A percentile compares a stretch with the other conserved stretches of the same genome.
Evolutionary conservation across 2,888 invertebrate species (phyloP).

Genomic region (Acleris literana): DNA sequence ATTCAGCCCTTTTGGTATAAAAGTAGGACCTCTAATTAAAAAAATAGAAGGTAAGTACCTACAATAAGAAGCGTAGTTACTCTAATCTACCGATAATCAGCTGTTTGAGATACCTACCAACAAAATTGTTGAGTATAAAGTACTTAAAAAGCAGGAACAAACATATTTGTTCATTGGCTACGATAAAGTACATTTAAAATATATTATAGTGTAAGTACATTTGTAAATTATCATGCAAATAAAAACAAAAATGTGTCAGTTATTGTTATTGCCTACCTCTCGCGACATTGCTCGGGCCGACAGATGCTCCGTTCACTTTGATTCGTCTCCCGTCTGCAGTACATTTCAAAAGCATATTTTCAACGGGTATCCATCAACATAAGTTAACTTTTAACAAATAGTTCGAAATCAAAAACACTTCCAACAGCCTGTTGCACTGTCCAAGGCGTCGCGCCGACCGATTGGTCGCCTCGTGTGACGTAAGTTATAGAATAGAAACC

Average conservation of each 20-base stretch:
- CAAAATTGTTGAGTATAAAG: too few relatives aligned
- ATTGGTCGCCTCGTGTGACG: constrained; percentile 74
- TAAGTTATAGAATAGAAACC: constrained; percentile 72
- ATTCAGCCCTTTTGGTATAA: constrained; percentile 11
- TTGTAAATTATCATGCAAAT: constrained; percentile 10
- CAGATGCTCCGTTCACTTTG: constrained; percentile 75
- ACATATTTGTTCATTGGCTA: too few relatives aligned
- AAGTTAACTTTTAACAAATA: constrained; percentile 51
- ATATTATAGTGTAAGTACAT: background rate
- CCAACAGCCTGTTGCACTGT: constrained; percentile 49
- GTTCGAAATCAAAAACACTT: constrained; percentile 59
- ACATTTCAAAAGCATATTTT: constrained; percentile 80
- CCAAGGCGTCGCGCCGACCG: constrained; percentile 64
- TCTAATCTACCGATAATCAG: background rate
- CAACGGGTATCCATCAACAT: constrained; percentile 63
- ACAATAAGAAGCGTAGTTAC: too few relatives aligned
- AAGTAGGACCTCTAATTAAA: constrained; percentile 1
- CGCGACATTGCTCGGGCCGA: constrained; percentile 72
- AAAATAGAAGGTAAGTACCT: background rate
- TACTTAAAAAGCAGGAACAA: too few relatives aligned
- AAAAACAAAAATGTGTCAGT: background rate
- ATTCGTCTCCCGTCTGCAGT: constrained; percentile 79
- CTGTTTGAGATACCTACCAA: background rate
- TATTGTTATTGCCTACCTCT: constrained; percentile 75
- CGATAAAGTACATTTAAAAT: too few relatives aligned